These are phyloP conservation scores for Silurus aristotelis DNA, from an alignment of 2,797 vertebrate species.

Conservation along the genomic window DNA sequence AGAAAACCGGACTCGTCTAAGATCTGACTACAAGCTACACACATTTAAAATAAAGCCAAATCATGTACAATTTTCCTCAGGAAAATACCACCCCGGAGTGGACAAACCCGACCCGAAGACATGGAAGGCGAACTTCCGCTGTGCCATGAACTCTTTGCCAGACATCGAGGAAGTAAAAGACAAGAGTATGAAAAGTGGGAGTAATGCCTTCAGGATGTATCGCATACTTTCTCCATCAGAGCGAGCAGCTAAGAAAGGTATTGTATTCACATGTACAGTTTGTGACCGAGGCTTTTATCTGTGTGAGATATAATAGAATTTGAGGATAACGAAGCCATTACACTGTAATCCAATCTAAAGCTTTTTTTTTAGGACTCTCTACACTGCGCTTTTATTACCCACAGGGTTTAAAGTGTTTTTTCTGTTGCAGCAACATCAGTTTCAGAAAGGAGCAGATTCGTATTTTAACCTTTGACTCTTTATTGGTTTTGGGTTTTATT, in stretches of 20 bases:
- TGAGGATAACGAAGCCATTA: background rate
- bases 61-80: slow-evolving; percentile 61
- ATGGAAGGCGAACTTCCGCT: slow-evolving; percentile 98
- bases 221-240: slow-evolving; percentile 88
- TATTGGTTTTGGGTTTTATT: background rate
- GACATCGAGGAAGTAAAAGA: slow-evolving; percentile 99
- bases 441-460: no score
- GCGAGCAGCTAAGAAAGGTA: slow-evolving; percentile 89
- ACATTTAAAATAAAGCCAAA: background rate
- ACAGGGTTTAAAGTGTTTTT: background rate
- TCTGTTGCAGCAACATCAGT: no score
- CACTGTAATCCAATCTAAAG: background rate
- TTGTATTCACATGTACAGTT: background rate
- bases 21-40: background rate
- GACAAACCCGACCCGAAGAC: slow-evolving; percentile 97
- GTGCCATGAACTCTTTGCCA: slow-evolving; percentile 97
- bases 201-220: slow-evolving; percentile 95
- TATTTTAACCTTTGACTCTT: no score
- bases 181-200: slow-evolving; percentile 97
- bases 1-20: background rate
- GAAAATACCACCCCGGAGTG: slow-evolving; percentile 88
- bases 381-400: background rate
- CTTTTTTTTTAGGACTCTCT: background rate
- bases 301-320: no score
- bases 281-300: background rate